These are phyloP conservation scores for Drosophila parabipectinata DNA, from an alignment of 1,140 invertebrate species.

Conservation along the genomic window DNA sequence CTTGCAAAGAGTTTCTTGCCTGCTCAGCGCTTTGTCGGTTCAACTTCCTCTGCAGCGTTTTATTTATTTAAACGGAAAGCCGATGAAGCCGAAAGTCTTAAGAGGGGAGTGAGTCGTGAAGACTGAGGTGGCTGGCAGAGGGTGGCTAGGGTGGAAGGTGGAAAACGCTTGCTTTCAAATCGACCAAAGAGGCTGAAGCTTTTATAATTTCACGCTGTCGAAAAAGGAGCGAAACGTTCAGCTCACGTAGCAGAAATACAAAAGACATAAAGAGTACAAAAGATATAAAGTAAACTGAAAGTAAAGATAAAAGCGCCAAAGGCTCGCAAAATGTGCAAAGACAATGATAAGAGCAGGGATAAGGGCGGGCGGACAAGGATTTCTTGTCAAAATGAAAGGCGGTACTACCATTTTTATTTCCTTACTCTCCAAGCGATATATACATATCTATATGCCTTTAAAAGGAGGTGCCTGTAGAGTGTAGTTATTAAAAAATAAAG, in stretches of 20 bases:
- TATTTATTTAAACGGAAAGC: constrained; percentile 75
- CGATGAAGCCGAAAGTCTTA: constrained; percentile 76
- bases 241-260: constrained; percentile 57
- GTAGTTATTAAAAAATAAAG: constrained; percentile 2
- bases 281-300: constrained; percentile 76
- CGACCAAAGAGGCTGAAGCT: constrained; percentile 25
- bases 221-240: constrained; percentile 16
- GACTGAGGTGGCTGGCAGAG: background rate
- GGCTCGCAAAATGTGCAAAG: constrained; percentile 61
- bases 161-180: constrained; percentile 64
- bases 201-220: constrained; percentile 64
- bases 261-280: constrained; percentile 57
- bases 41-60: constrained; percentile 46
- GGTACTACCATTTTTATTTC: background rate
- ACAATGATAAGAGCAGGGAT: constrained; percentile 61
- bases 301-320: constrained; percentile 71
- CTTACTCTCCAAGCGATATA: constrained; percentile 9
- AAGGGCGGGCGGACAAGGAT: constrained; percentile 24
- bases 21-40: constrained; percentile 39
- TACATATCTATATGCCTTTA: constrained; percentile 17
- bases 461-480: constrained; percentile 21
- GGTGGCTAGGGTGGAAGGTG: background rate
- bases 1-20: constrained; percentile 34
- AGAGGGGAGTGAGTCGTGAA: constrained; percentile 15
- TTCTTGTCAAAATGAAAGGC: constrained; percentile 32